A percentile compares a stretch with the other conserved stretches of the same genome.
Evolutionary conservation across 2,113 vertebrate genomes (phyloP).

Genomic region (Pelmatolapia mariae): DNA sequence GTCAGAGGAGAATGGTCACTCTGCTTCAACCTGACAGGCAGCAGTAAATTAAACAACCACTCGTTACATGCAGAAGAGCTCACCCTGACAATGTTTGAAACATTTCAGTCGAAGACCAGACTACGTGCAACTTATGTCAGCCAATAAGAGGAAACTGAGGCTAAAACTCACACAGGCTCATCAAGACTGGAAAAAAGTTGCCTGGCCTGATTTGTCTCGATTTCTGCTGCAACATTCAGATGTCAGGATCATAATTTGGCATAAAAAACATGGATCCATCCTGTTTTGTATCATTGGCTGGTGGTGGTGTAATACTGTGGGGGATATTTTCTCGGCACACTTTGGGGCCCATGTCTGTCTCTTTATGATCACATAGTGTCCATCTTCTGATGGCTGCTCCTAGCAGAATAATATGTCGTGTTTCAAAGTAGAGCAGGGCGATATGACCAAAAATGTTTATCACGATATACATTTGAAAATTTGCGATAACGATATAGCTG

Average conservation of each 20-base stretch:
- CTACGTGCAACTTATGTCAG: fast-evolving
- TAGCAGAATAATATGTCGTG: fast-evolving
- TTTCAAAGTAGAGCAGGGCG: no score
- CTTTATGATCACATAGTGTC: not conserved
- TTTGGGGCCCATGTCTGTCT: not conserved
- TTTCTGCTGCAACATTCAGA: not conserved
- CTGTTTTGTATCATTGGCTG: not conserved
- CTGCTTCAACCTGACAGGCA: not conserved
- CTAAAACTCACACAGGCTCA: fast-evolving
- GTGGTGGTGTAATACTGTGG: not conserved
- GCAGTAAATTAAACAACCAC: fast-evolving
- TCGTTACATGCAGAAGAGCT: not conserved
- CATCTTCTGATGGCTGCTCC: not conserved
- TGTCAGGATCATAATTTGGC: not conserved
- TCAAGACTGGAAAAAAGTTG: not conserved
- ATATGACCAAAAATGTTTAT: no score
- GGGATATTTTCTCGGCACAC: not conserved
- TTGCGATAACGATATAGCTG: no score
- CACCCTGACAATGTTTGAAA: fast-evolving
- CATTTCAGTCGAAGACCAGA: not conserved
- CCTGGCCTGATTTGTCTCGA: not conserved
- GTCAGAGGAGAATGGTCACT: fast-evolving
- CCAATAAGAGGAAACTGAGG: not conserved
- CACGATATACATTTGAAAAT: no score
- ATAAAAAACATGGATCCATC: not conserved